Evolutionary conservation across 2,797 vertebrate genomes (phyloP), one percentile per base, ranked within the genome.

Genomic region (Myotis pilosus): DNA sequence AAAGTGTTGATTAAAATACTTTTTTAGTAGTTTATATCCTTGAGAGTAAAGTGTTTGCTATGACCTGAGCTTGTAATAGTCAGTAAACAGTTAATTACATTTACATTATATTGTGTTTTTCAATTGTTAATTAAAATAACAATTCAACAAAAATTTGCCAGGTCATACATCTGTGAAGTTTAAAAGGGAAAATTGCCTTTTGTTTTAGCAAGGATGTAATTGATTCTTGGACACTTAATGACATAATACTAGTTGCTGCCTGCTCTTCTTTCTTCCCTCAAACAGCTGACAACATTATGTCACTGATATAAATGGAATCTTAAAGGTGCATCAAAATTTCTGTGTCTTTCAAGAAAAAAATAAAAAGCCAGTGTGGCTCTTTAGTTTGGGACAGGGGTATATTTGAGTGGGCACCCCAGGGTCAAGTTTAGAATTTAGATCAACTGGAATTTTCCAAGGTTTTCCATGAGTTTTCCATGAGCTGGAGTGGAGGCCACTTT

Each of bases 111-210:
- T 97, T 72, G 51, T 91, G 96, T 88, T 87, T 88, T 97, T 97
- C 74, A 92, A 97, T 97, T 97, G 96, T 92, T 96, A 97, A 97
- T 98, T 98, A 97, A 97, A 97, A 97, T 95, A 97, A 97, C 91
- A 98, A 79, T 69, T 95, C 93, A 92, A 97, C 92, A 88, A 93
- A 97, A 97, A 97, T 98, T 97, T 98, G 85, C 79, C 94, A 96
- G 96, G 97, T 94, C 36, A 64, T 97, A 95, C 66, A 91, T 97
- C 30, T 87, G 95, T 96, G 96, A 97, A 93, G 91, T 97, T 96
- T 97, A 97, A 98, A 98, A 97, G 87, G 97, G 96, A 97, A 98
- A 98, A 98, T 94, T 96, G 93, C 81, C 83, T 97, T 97, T 97
- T 97, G 88, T 97, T 97, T 98, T 97, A 97, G 96, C 92, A 97